Base-by-base conservation (phyloP, 2,113 vertebrate species). In the Apteryx mantelli region DNA sequence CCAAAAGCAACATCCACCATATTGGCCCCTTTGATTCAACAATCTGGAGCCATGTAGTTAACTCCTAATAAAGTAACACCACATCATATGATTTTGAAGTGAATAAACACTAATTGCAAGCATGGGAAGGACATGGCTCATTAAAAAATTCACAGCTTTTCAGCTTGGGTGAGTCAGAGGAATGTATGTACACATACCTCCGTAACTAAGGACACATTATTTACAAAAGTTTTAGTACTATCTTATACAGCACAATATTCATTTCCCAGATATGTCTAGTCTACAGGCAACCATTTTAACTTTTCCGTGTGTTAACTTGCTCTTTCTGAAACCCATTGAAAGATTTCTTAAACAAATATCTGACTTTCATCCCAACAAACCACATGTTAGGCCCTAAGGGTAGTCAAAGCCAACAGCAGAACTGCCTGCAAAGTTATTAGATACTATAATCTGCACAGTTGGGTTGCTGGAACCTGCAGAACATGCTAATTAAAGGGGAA, bases 351-450 rank as follows among this genome's bases (percentile, higher is more conserved):
- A 91, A 42, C 20, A 90, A 93, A 71, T 81, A 91, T 52, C 95
- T 95, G 82, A 94, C 68, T 94, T 90, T 82, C 95, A 93, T 94
- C 61, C 87, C 69, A 93, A 94, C 89, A 96, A 96, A 79, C 79
- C 91, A 88, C 95, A 96, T 94, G 84, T 93, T 94, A 94, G 90
- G 89, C 78, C 95, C 82, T 90, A 81, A 93, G 90, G 93, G 84
- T 73, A 96, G 91, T 78, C 71, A 71, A 93, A 95, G 66, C 76
- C 78, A 84, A 70, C 26, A 93, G 74, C 79, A 83, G 77, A 92
- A 66, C 42, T 91, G 82, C 74, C 90, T 92, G 55, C 90, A 83
- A 95, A 96, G 91, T 96, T 96, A 75, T 73, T 73, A 84, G 79
- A 58, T 94, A 32, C 73, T 73, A 91, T 89, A 95, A 96, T 91